Evolutionary conservation across 2,888 invertebrate species (phyloP), one percentile per base, ranked within the genome.

Genomic region (Minunthozetes semirufus): DNA sequence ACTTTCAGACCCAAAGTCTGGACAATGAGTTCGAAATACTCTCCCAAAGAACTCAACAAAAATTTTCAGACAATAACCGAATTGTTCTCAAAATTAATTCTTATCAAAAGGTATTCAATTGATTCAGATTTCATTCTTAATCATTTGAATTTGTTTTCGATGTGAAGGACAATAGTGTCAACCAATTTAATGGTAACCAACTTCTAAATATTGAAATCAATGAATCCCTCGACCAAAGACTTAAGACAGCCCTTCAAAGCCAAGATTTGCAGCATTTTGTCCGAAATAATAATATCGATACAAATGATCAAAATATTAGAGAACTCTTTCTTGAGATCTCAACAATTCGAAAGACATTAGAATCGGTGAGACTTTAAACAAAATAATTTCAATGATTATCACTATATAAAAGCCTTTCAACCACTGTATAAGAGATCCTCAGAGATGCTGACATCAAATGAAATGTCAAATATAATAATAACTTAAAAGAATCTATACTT

Each of bases 11-110:
- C 63, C 75, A 75, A 48, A 75, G 76, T 70, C 66, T 78, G n/a
- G 72, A 48, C 38, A 72, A 56, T 56, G 77, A 78, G n/a, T 78
- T 71, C 71, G 76, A 77, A 72, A 61, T 77, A n/a, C 74, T 73
- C 63, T 70, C 77, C n/a, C 70, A 74, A 76, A 38, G 79, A 46
- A 79, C 77, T 38, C 76, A 79, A 50, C 75, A 77, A 50, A 76
- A 78, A 53, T 79, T 75, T 76, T 76, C 77, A 42, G 76, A 76
- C 9, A 76, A 79, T 19, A 76, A 76, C 29, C 77, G 77, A 53
- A 48, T 77, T 42, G 68, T 78, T 74, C 22, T 79, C 38, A 77
- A 78, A 46, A 74, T 79, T 68, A 73, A 77, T 61, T 74, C 77
- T 19, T 77, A 76, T 59, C 77, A 78, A 72, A 75, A 78, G 74